phyloP scores from a whole-genome alignment of 64 coral and sea anemone species.

The Orbicella faveolata region DNA sequence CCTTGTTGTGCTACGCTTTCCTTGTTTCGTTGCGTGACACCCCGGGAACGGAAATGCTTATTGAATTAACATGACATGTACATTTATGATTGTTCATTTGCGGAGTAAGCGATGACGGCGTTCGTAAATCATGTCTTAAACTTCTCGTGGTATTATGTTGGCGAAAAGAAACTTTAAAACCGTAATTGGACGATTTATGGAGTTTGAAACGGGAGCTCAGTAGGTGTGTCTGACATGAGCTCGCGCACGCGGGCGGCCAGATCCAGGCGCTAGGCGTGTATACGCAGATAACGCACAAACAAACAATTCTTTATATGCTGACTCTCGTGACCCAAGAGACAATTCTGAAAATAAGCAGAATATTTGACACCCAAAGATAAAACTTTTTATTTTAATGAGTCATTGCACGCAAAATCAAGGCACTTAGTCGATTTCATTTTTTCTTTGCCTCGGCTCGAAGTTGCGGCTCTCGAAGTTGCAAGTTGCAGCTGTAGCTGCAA shows the following conservation, averaged over 20 bases:
- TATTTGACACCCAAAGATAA: not conserved
- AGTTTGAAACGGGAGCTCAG: too few species aligned
- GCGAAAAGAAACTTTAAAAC: too few species aligned
- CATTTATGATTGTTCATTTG: too few species aligned
- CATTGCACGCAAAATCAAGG: not conserved
- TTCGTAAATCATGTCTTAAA: not conserved
- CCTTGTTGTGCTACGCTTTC: too few species aligned
- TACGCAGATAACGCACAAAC: not conserved
- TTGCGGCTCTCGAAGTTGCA: not conserved
- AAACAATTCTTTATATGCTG: not conserved
- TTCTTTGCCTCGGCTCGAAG: not conserved
- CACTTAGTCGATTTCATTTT: not conserved
- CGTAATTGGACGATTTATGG: too few species aligned
- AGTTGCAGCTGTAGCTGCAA: not conserved
- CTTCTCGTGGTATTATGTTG: too few species aligned
- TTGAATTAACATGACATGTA: not conserved
- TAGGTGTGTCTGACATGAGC: too few species aligned
- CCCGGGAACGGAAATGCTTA: not conserved
- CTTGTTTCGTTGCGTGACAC: not conserved
- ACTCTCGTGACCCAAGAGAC: not conserved
- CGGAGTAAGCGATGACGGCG: too few species aligned
- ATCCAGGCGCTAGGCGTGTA: not conserved
- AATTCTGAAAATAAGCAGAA: not conserved
- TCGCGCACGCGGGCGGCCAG: too few species aligned
- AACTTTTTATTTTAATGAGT: not conserved